Base-by-base conservation (phyloP, 2,113 vertebrate genomes). In the Mormyrus iriodes region DNA sequence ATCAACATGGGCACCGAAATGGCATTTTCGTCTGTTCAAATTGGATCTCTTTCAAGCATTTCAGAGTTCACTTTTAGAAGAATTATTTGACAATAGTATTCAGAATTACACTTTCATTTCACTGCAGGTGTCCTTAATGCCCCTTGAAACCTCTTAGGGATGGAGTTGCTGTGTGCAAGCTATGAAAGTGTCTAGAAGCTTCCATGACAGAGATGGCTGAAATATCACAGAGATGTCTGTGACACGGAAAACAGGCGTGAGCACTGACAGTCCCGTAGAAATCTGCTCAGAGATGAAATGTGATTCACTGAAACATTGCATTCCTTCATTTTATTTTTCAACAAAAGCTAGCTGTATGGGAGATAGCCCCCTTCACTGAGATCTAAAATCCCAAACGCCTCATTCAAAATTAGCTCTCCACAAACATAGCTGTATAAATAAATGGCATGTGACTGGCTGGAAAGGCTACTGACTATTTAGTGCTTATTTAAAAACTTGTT, bases 401-500 rank as follows among this genome's bases (percentile, higher is more conserved):
- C 85, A 4, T 83, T 53, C 48, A 86, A 24, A 55, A 35, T 31
- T 4, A 55, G 85, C 51, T 15, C 31, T 19, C 85, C 51, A 49
- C 21, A 48, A 84, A 48, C 44, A n/a, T 46, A 84, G 24, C 44
- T 10, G 44, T 84, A 21, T 48, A 31, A 55, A 27, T 86, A 53
- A 86, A 86, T n/a, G 8, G 46, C 13, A 31, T 53, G 12, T 1
- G 27, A 86, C 48, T 27, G 15, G 2, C 51, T 35, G 49, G n/a
- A 35, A 55, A 86, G 9, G 6, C 48, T 27, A 31, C 48, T 0
- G 1, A 24, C 31, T 19, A 15, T 39, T 35, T 31, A 31, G 55
- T 19, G n/a, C 85, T 86, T 42, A 86, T 86, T 51, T 86, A 31
- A 86, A 86, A 55, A 86, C 31, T 19, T 86, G 85, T 86, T 55